phyloP scores from a whole-genome alignment of 2,888 invertebrate genomes.

The Strigamia transsilvanica region DNA sequence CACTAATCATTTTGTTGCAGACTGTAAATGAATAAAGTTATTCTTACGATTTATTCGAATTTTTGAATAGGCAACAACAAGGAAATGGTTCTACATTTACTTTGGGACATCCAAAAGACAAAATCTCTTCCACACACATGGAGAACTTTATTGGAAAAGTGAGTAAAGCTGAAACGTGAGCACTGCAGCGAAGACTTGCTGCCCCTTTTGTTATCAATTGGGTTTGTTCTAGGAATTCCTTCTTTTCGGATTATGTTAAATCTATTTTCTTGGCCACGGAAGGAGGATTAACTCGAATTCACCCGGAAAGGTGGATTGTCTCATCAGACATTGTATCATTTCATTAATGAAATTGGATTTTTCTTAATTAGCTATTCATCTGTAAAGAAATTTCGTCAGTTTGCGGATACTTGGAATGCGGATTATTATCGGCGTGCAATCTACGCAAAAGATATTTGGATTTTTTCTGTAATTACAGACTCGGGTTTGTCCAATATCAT shows the following conservation, averaged over 20 bases:
- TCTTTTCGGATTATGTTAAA: conserved; percentile 9
- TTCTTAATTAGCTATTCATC: neutral
- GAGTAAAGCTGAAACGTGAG: neutral
- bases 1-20: too few species aligned
- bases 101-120: conserved; percentile 52
- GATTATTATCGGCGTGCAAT: conserved; percentile 5
- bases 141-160: conserved; percentile 3
- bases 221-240: conserved; percentile 53
- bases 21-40: neutral
- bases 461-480: neutral
- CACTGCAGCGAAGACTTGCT: too few species aligned
- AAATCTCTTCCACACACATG: conserved; percentile 40
- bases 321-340: neutral
- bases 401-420: neutral
- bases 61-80: conserved; percentile 11
- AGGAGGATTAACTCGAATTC: conserved; percentile 55
- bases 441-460: neutral
- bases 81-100: conserved; percentile 37
- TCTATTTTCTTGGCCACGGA: conserved; percentile 59
- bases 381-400: conserved; percentile 6
- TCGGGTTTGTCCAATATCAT: neutral
- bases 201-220: too few species aligned
- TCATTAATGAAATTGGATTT: conserved; percentile 50
- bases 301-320: conserved; percentile 61
- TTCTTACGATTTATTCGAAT: neutral